Evolutionary conservation across 2,797 vertebrate species (phyloP).

Genomic region (Enteromius radiatus): DNA sequence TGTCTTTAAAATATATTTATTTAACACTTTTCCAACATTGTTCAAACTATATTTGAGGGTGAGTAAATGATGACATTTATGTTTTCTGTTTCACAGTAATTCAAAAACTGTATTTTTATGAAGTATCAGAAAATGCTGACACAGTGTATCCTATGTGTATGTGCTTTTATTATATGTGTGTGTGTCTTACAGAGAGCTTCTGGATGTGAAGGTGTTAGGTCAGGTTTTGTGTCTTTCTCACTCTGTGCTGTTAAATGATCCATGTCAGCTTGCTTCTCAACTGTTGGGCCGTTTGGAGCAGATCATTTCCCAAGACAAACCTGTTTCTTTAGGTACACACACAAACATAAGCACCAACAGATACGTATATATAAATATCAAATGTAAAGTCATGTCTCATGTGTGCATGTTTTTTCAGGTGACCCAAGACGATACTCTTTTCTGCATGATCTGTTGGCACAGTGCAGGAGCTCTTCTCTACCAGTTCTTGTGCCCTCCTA

Average conservation of each 20-base stretch:
- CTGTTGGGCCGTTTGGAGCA: conserved; percentile 72
- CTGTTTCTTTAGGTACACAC: conserved; percentile 72
- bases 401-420: conserved; percentile 61
- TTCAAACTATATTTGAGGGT: too few species aligned
- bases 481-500: conserved; percentile 76
- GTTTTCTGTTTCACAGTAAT: too few species aligned
- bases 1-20: too few species aligned
- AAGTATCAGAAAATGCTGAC: background rate
- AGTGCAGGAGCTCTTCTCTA: conserved; percentile 72
- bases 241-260: conserved; percentile 69
- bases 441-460: conserved; percentile 70
- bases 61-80: background rate
- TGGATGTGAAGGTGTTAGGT: conserved; percentile 69
- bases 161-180: conserved; percentile 13
- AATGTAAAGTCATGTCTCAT: background rate
- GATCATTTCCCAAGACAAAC: conserved; percentile 69
- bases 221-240: conserved; percentile 72
- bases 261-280: conserved; percentile 77
- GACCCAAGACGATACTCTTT: conserved; percentile 73
- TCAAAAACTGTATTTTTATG: background rate
- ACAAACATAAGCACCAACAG: background rate
- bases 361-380: background rate
- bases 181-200: conserved; percentile 63
- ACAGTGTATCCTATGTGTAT: background rate
- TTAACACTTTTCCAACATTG: too few species aligned